Evolutionary conservation across 1,140 invertebrate genomes (phyloP).

Genomic region (Zaprionus inermis): DNA sequence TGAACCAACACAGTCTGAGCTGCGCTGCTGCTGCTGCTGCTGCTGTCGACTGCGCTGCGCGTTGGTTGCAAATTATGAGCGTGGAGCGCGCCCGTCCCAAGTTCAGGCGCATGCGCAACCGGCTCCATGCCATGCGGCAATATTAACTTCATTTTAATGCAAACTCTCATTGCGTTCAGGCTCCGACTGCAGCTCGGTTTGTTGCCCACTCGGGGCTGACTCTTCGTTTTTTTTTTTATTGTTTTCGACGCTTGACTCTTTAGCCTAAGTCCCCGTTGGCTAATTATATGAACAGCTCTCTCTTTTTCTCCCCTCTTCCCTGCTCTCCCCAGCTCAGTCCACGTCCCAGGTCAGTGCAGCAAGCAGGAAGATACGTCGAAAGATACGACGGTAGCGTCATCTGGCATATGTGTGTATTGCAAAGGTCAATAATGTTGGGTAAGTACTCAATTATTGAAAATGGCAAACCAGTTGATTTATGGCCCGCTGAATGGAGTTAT

Average conservation of each 20-base stretch:
- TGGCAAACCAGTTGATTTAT: slow-evolving; percentile 34
- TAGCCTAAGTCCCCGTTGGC: slow-evolving; percentile 51
- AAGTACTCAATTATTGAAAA: slow-evolving; percentile 14
- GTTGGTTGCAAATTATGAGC: slow-evolving; percentile 77
- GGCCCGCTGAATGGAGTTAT: background rate
- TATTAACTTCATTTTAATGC: slow-evolving; percentile 83
- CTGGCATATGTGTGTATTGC: slow-evolving; percentile 42
- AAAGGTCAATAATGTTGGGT: slow-evolving; percentile 48
- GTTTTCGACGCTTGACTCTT: slow-evolving; percentile 19
- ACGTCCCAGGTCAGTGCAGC: background rate
- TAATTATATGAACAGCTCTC: slow-evolving; percentile 50
- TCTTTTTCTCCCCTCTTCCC: background rate
- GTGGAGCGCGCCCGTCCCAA: slow-evolving; percentile 42
- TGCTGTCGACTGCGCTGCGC: slow-evolving; percentile 50
- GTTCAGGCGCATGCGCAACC: slow-evolving; percentile 64
- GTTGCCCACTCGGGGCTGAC: slow-evolving; percentile 24
- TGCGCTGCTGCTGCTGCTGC: background rate
- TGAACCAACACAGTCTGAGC: slow-evolving; percentile 52
- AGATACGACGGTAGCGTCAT: slow-evolving; percentile 2
- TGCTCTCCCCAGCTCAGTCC: no score
- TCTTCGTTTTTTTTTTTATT: slow-evolving; percentile 3
- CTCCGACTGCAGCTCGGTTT: slow-evolving; percentile 13
- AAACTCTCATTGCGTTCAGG: slow-evolving; percentile 39
- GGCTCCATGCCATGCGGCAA: slow-evolving; percentile 39
- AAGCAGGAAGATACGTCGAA: background rate